Evolutionary conservation across 2,888 invertebrate species (phyloP), one percentile per base, ranked within the genome.

Genomic region (Philonicus albiceps): DNA sequence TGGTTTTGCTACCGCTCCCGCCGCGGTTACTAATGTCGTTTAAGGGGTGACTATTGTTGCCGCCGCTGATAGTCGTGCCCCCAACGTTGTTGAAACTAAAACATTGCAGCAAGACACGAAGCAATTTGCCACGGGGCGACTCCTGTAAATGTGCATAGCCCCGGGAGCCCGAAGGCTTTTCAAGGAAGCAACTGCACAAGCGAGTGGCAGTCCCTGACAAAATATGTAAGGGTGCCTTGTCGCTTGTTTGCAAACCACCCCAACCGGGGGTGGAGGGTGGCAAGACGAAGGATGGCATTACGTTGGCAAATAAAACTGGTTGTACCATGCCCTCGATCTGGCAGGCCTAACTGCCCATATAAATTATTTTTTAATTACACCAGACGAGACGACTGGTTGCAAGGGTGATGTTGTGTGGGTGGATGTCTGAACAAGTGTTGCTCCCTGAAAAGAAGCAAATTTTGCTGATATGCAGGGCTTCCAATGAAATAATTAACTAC

Each of bases 71-170:
- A 64, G 64, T 64, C 64, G 11, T 64, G 64, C 64, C 11, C 7
- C 19, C 31, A 19, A 19, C 27, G 1, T 11, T 43, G 40, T 43
- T 43, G 11, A 43, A 43, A 43, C 64, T 84, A 84, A 84, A 84
- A 73, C 84, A 84, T 84, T 84, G 84, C 84, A 84, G 8, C 43
- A 73, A 73, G 55, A 73, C 84, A 84, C 84, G 84, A 84, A 84
- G 73, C 84, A 84, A 84, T 84, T 84, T 73, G 34, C 84, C 64
- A 27, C 27, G 6, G 30, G 31, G n/a, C 34, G 37, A 31, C 74
- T 22, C 74, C 74, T 64, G 64, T 64, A 64, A 64, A 64, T 64
- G 49, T 19, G 49, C 27, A 22, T 7, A 2, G 7, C 2, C 1
- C 22, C 27, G 49, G 49, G 53, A 13, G 27, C 13, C 16, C 78